Percentiles rank a stretch among this genome's conserved stretches.
Evolutionary conservation across 2,797 vertebrate genomes (phyloP).

Genomic region (Ficedula albicollis): DNA sequence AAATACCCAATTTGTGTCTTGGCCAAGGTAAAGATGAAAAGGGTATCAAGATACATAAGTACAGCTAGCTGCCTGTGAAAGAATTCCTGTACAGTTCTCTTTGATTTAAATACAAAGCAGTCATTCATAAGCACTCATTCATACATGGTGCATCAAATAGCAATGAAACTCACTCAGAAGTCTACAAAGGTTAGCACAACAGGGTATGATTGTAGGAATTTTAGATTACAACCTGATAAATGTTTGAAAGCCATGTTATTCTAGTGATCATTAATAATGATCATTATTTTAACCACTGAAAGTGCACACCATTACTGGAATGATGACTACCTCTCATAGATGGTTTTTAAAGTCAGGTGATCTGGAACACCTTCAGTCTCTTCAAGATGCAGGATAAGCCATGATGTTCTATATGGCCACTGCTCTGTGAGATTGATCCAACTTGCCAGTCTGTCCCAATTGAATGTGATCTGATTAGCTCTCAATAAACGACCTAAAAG

Average conservation of each 20-base stretch:
- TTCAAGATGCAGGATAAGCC: constrained; percentile 94
- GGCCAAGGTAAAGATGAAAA: neutral
- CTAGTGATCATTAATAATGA: neutral
- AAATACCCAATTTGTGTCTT: neutral
- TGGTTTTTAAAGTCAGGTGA: constrained; percentile 88
- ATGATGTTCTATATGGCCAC: constrained; percentile 96
- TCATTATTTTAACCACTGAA: neutral
- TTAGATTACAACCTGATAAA: neutral
- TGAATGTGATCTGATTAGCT: constrained; percentile 97
- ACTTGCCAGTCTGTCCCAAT: constrained; percentile 94
- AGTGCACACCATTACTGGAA: neutral
- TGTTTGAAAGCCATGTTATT: neutral
- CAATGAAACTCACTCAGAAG: neutral
- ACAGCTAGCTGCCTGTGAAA: neutral
- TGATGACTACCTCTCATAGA: constrained; percentile 89
- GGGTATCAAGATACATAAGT: neutral
- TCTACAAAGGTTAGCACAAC: neutral
- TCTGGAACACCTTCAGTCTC: constrained; percentile 91
- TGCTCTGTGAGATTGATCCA: constrained; percentile 99
- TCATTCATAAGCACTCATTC: neutral
- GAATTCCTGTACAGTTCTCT: neutral
- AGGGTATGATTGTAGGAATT: neutral
- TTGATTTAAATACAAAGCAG: neutral
- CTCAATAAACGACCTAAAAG: constrained; percentile 85
- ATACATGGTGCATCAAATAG: neutral